A percentile compares a stretch with the other conserved stretches of the same genome.
Evolutionary conservation across 2,797 vertebrate species (phyloP).

Genomic region (Ctenosaura bakeri): DNA sequence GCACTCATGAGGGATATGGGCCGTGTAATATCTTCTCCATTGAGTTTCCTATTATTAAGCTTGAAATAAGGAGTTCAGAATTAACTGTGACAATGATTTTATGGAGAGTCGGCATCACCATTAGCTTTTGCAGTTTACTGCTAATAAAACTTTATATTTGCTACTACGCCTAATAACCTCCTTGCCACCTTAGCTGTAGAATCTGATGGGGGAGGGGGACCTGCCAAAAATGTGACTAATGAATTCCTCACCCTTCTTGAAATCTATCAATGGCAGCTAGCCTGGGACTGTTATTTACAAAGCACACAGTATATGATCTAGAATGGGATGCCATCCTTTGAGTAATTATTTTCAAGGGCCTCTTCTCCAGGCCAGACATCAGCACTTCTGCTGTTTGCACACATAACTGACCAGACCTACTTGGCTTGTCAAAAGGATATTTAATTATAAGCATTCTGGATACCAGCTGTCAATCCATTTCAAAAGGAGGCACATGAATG

Average conservation of each 20-base stretch:
- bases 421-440: constrained; percentile 47
- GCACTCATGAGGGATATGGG: constrained; percentile 88
- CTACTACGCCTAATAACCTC: constrained; percentile 86
- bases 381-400: constrained; percentile 50
- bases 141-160: constrained; percentile 89
- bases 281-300: constrained; percentile 77
- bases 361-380: constrained; percentile 53
- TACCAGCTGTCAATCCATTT: constrained; percentile 57
- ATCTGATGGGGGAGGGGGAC: constrained; percentile 74
- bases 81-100: constrained; percentile 89
- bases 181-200: constrained; percentile 84
- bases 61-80: constrained; percentile 89
- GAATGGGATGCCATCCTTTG: constrained; percentile 56
- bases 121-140: constrained; percentile 87
- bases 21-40: constrained; percentile 88
- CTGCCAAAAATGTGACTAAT: constrained; percentile 78
- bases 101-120: constrained; percentile 83
- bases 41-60: constrained; percentile 89
- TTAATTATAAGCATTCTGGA: constrained; percentile 44
- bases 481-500: constrained; percentile 31
- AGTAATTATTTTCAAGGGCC: constrained; percentile 74
- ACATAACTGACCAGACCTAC: constrained; percentile 57
- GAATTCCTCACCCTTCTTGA: constrained; percentile 63
- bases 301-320: constrained; percentile 67
- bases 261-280: constrained; percentile 65